Base-by-base conservation (phyloP, 2,113 vertebrate species). In the Colius striatus region DNA sequence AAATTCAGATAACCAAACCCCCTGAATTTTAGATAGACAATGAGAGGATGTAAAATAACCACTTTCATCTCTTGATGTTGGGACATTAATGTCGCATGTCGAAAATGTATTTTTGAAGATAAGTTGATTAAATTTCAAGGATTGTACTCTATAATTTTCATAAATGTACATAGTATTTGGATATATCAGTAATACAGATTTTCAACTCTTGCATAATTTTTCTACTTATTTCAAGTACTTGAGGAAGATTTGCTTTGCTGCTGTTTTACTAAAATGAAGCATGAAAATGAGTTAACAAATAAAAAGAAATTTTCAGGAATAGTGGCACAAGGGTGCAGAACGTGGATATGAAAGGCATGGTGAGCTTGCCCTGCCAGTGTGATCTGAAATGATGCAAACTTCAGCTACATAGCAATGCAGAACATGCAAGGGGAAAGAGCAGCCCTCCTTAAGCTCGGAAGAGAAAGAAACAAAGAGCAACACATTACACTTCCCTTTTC, bases 391-490 rank as follows among this genome's bases (percentile, higher is more conserved):
- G 27, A 38, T 18, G 25, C 55, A n/a, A 29, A 21, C 9, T 0
- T 65, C 23, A n/a, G 22, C 73, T 57, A 0, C 0, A 0, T 2
- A 34, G 51, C 53, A 32, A 3, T 15, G 6, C 29, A 45, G 65
- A 50, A 27, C 19, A 23, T n/a, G 16, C 84, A 16, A 78, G 53
- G 41, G 74, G 54, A 53, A 89, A 76, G 48, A 89, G 29, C 57
- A 61, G 20, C 36, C 30, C 55, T 45, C 29, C 1, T 47, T 29
- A 22, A 60, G 43, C 38, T 71, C 30, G 3, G 34, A 27, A 50
- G 32, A 63, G 53, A 87, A 91, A 71, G 60, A 47, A 91, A 26
- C 11, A 13, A 68, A 75, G 53, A 61, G 41, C 63, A 57, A 32
- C 36, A 53, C 7, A 0, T 16, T 36, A 13, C 43, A 13, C 20